Evolutionary conservation across 1,140 invertebrate species (phyloP), one percentile per base, ranked within the genome.

Genomic region (Drosophila kanapiae): DNA sequence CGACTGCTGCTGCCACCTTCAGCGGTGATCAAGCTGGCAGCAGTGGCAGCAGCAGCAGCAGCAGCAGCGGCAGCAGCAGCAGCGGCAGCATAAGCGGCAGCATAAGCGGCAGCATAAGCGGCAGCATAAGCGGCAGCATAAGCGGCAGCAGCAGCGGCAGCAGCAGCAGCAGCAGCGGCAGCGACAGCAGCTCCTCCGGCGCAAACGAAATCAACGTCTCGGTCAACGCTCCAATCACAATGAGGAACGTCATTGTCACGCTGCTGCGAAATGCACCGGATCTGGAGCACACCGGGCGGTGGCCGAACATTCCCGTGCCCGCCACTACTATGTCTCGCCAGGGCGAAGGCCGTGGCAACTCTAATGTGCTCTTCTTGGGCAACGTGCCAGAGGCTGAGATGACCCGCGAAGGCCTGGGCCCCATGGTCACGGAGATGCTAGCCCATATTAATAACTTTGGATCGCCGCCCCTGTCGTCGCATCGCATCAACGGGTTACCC

Each of bases 371-470:
- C 53, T 93, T 93, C 40, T 92, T 97, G 93, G 96, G 96, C 70
- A 98, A 98, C 93, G 96, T 96, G 8, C 97, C 96, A 27, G 97
- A 98, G 93, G 98, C 98, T 94, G 97, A 92, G 94, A 97, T 96
- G 96, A 96, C 91, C 69, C 93, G 95, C 2, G 96, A 97, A 93
- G 98, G 98, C 58, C 93, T 99, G 42, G 98, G 99, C 93, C 96
- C 97, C 14, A 98, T 99, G 91, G 97, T 99, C 65, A 98, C 98
- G 43, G 98, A 99, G 93, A 94, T 99, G 75, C 94, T 99, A 76
- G 99, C 99, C 94, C 98, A 99, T 94, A 95, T 99, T 94, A 98
- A 99, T 93, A 97, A 96, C 49, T 96, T 97, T 54, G 95, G 98
- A 9, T 97, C 98, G 27, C 98, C 98, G 37, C 98, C 98, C 3